phyloP scores from a whole-genome alignment of 37 sponge, comb jelly and placozoan genomes.

The Lycopodina hypogea region DNA sequence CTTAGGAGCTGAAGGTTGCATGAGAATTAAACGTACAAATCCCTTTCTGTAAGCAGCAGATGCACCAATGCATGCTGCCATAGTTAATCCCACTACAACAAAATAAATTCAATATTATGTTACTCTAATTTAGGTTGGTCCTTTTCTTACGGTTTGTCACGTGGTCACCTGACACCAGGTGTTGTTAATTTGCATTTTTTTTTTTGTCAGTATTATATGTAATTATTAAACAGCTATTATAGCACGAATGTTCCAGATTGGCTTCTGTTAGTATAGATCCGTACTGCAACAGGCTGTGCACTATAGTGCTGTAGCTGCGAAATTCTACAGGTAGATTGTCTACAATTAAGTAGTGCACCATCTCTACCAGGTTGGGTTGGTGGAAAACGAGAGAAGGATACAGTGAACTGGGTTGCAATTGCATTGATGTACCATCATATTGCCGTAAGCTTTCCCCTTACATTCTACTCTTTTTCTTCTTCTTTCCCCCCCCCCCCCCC shows the following conservation, averaged over 20 bases:
- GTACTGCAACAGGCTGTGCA: background rate
- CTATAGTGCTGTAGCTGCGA: background rate
- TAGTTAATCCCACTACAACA: background rate
- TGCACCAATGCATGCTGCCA: background rate
- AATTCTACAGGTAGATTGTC: background rate
- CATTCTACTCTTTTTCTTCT: background rate
- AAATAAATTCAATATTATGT: background rate
- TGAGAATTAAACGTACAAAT: background rate
- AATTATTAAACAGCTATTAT: slow-evolving; percentile 31
- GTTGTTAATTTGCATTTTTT: slow-evolving; percentile 6
- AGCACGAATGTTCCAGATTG: background rate
- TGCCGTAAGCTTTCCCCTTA: background rate
- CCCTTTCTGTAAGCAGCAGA: background rate
- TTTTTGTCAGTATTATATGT: slow-evolving; percentile 30
- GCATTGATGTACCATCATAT: background rate
- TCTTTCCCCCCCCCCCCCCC: background rate
- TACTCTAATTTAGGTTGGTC: background rate
- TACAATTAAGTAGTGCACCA: no score
- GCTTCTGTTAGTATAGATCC: background rate
- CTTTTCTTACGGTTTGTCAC: slow-evolving; percentile 18
- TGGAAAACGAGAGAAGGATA: background rate
- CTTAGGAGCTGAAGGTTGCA: background rate
- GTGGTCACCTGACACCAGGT: slow-evolving; percentile 68
- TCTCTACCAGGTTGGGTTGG: no score
- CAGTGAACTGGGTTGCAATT: background rate